Conservation (phyloP, 2,888 invertebrate genomes). For the Unio delphinus region DNA sequence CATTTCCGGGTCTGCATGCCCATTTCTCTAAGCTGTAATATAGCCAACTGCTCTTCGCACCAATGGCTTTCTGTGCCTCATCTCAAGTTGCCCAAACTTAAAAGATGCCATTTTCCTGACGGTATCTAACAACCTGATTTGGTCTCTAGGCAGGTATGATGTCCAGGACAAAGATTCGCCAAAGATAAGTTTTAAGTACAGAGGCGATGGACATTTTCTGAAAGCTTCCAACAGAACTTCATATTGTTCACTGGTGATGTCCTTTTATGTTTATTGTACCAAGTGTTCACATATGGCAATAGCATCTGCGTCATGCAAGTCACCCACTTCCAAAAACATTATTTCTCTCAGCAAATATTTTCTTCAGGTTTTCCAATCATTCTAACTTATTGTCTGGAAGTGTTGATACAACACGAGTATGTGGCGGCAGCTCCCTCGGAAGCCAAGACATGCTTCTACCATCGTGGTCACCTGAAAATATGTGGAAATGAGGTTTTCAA, state of each 20-base stretch:
- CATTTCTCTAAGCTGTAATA: conserved; percentile 83
- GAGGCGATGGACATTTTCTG: conserved; percentile 53
- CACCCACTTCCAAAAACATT: conserved; percentile 55
- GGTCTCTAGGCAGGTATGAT: conserved; percentile 45
- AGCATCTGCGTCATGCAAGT: conserved; percentile 52
- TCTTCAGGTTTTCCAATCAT: conserved; percentile 44
- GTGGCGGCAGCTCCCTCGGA: conserved; percentile 81
- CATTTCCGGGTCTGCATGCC: conserved; percentile 87
- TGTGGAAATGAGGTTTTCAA: background rate
- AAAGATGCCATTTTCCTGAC: conserved; percentile 55
- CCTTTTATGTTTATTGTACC: conserved; percentile 43
- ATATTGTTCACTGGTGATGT: conserved; percentile 76
- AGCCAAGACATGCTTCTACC: conserved; percentile 82
- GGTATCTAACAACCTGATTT: conserved; percentile 50
- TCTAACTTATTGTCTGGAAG: conserved; percentile 54
- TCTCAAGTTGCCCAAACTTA: conserved; percentile 62
- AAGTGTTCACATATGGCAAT: conserved; percentile 51
- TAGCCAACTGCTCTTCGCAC: conserved; percentile 78
- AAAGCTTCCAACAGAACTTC: conserved; percentile 79
- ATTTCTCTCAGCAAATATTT: conserved; percentile 35
- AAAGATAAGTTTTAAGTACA: conserved; percentile 60
- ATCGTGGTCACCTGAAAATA: conserved; percentile 71
- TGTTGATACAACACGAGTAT: conserved; percentile 80
- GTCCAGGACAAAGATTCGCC: conserved; percentile 58
- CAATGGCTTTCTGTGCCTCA: conserved; percentile 62